Conservation (phyloP, 37 sponge, comb jelly and placozoan genomes). For the Dysidea cf. avara region DNA sequence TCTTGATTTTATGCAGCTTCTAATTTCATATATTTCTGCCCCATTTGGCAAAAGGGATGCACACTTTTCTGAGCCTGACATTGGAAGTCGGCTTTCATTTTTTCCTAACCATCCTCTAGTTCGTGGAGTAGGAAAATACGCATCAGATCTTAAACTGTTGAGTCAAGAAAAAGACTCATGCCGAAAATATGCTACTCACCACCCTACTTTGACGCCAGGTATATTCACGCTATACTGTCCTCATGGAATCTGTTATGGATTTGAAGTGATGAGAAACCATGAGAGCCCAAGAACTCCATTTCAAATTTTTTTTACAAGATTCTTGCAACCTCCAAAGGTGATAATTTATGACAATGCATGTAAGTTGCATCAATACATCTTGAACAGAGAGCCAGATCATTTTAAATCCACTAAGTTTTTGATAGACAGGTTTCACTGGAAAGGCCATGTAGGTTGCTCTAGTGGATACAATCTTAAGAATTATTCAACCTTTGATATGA, state of each 20-base stretch:
- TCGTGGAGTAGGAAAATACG: too few relatives aligned
- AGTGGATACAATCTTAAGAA: conserved; percentile 1
- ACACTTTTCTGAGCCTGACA: too few relatives aligned
- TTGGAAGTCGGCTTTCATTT: too few relatives aligned
- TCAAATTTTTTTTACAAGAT: conserved; percentile 11
- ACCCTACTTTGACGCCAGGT: conserved; percentile 5
- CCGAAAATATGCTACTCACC: not conserved
- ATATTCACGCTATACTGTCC: conserved; percentile 5
- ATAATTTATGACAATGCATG: conserved; percentile 42
- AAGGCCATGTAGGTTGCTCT: conserved; percentile 17
- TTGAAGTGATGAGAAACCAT: conserved; percentile 1
- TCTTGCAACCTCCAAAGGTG: not conserved
- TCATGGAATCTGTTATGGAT: conserved; percentile 7
- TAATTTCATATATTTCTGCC: too few relatives aligned
- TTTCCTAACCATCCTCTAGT: too few relatives aligned
- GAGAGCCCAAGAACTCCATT: too few relatives aligned
- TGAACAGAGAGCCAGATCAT: conserved; percentile 22
- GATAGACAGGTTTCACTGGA: conserved; percentile 19
- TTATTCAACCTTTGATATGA: too few relatives aligned
- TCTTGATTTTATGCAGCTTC: too few relatives aligned
- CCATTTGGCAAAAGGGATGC: too few relatives aligned
- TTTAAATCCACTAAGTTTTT: conserved; percentile 1
- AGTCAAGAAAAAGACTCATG: conserved; percentile 3
- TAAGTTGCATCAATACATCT: conserved; percentile 3
- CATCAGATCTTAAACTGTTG: too few relatives aligned